Percentiles rank a stretch among this genome's conserved stretches.
These are phyloP conservation scores for Deroplatys truncata DNA, from an alignment of 2,888 invertebrate species.

Conservation along the genomic window DNA sequence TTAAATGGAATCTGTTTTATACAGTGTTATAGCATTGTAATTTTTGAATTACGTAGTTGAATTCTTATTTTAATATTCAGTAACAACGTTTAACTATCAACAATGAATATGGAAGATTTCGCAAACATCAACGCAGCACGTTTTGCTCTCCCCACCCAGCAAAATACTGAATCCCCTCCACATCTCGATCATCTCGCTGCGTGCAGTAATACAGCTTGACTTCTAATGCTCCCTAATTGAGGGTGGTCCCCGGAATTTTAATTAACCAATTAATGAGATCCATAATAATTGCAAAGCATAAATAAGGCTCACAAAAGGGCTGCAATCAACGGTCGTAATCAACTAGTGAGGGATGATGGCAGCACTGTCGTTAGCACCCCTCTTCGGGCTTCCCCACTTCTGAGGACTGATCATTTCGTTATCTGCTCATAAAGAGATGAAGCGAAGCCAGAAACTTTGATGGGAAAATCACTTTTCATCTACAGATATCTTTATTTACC, in stretches of 20 bases:
- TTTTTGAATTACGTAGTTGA: too few relatives aligned
- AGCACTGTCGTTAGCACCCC: neutral
- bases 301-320: neutral
- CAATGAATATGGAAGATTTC: too few relatives aligned
- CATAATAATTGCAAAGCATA: neutral
- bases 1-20: too few relatives aligned
- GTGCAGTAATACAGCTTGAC: neutral
- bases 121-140: neutral
- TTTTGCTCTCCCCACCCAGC: neutral
- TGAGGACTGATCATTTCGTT: neutral
- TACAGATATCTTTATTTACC: too few relatives aligned
- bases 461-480: too few relatives aligned
- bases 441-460: neutral
- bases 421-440: neutral
- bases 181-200: neutral
- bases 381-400: neutral
- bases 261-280: constrained; percentile 5
- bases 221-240: neutral
- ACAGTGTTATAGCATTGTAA: too few relatives aligned
- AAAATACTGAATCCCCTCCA: neutral
- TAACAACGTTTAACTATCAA: too few relatives aligned
- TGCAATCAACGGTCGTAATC: neutral
- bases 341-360: neutral
- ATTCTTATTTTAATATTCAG: too few relatives aligned
- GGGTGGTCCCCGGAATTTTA: neutral